A percentile compares a stretch with the other conserved stretches of the same genome.
Conservation (phyloP, 2,888 invertebrate species). For the Globia sparganii region DNA sequence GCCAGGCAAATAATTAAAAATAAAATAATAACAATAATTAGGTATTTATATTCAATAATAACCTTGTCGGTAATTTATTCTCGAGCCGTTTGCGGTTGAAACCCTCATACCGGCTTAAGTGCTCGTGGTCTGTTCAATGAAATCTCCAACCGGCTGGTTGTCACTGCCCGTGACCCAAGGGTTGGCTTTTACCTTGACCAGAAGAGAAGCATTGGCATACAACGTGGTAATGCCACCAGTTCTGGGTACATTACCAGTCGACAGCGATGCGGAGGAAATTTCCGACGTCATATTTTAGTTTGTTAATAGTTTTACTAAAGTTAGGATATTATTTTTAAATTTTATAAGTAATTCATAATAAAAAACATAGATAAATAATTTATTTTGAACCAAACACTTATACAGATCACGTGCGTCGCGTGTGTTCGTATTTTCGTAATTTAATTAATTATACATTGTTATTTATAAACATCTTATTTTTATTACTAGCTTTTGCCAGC, state of each 20-base stretch:
- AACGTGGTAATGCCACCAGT: no score
- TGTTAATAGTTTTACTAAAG: neutral
- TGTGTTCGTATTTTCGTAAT: neutral
- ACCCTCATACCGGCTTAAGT: neutral
- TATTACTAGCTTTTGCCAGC: no score
- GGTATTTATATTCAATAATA: neutral
- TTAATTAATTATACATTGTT: neutral
- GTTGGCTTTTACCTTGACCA: neutral
- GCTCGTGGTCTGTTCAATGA: neutral
- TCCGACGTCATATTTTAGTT: neutral
- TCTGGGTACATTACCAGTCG: neutral
- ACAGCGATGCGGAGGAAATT: neutral
- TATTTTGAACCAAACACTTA: neutral
- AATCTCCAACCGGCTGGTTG: neutral
- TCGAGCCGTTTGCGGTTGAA: neutral
- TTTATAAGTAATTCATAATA: neutral
- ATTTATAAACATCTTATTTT: no score
- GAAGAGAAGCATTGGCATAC: neutral
- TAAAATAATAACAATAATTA: no score
- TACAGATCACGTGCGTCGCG: neutral
- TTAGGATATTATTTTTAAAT: neutral
- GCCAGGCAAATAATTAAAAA: no score
- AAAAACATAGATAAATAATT: neutral
- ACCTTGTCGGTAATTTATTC: neutral
- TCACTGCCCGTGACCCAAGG: neutral